Percentiles rank a stretch among this genome's conserved stretches.
These are phyloP conservation scores for Enteromius viviparus DNA, from an alignment of 2,797 vertebrate genomes.

Conservation along the genomic window DNA sequence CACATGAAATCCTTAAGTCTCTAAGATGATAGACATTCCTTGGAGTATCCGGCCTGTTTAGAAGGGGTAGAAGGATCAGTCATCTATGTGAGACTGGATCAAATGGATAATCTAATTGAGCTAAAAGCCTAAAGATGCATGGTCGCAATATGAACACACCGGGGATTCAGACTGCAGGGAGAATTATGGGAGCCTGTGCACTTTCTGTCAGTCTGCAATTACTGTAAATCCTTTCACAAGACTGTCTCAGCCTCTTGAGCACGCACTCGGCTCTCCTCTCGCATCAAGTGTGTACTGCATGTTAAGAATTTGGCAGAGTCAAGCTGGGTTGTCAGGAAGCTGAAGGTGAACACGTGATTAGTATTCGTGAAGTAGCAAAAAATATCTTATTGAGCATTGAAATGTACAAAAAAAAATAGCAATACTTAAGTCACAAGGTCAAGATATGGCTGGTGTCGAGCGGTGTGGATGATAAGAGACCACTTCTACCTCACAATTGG, in stretches of 20 bases:
- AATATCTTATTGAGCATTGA: neutral
- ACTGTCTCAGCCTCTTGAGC: slow-evolving; percentile 32
- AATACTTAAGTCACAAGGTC: neutral
- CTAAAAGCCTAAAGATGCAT: slow-evolving; percentile 57
- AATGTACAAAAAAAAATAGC: neutral
- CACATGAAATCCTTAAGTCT: slow-evolving; percentile 43
- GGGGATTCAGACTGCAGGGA: slow-evolving; percentile 46
- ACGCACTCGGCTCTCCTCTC: neutral
- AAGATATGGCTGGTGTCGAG: neutral
- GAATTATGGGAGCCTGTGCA: slow-evolving; percentile 44
- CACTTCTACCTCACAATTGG: neutral
- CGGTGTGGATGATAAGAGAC: neutral
- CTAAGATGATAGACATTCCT: slow-evolving; percentile 58
- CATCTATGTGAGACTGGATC: slow-evolving; percentile 45
- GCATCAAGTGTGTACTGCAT: slow-evolving; percentile 18
- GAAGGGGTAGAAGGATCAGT: slow-evolving; percentile 49
- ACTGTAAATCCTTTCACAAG: slow-evolving; percentile 62
- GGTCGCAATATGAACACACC: slow-evolving; percentile 45
- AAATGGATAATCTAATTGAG: slow-evolving; percentile 61
- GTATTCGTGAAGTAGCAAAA: slow-evolving; percentile 31
- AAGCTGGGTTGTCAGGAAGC: slow-evolving; percentile 6
- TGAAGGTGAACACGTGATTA: slow-evolving; percentile 30
- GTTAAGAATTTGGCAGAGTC: slow-evolving; percentile 20
- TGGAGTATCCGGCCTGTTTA: slow-evolving; percentile 19
- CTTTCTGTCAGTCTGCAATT: slow-evolving; percentile 61